Conservation (phyloP, 2,797 vertebrate genomes). For the Hypotaenidia okinawae region DNA sequence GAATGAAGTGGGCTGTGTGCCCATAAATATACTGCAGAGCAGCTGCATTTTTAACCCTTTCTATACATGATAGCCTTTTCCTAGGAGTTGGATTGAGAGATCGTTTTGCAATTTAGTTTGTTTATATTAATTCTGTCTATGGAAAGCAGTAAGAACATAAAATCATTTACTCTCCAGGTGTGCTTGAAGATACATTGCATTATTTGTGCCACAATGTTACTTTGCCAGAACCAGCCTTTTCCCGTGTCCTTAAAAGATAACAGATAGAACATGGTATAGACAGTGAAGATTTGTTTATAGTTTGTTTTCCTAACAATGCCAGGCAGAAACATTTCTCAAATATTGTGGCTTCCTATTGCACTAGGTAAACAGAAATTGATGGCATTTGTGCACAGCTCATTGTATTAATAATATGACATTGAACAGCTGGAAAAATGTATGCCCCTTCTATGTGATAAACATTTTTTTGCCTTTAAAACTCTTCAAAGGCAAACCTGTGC, state of each 20-base stretch:
- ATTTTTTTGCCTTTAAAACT: background rate
- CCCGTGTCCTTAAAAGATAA: background rate
- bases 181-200: background rate
- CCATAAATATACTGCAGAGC: slow-evolving; percentile 33
- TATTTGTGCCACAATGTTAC: background rate
- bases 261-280: background rate
- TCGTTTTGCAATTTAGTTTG: background rate
- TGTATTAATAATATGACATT: background rate
- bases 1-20: slow-evolving; percentile 8
- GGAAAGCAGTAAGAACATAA: background rate
- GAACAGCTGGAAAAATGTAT: background rate
- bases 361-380: background rate
- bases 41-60: slow-evolving; percentile 75
- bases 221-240: background rate
- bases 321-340: background rate
- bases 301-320: background rate
- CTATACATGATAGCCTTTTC: background rate
- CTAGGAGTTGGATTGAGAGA: background rate
- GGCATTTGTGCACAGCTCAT: background rate
- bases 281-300: background rate
- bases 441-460: background rate
- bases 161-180: background rate
- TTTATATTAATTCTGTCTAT: background rate
- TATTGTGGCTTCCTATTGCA: background rate
- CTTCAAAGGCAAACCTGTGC: background rate